Percentiles rank a stretch among this genome's conserved stretches.
These are phyloP conservation scores for Philaethria dido DNA, from an alignment of 2,888 invertebrate genomes.

Conservation along the genomic window DNA sequence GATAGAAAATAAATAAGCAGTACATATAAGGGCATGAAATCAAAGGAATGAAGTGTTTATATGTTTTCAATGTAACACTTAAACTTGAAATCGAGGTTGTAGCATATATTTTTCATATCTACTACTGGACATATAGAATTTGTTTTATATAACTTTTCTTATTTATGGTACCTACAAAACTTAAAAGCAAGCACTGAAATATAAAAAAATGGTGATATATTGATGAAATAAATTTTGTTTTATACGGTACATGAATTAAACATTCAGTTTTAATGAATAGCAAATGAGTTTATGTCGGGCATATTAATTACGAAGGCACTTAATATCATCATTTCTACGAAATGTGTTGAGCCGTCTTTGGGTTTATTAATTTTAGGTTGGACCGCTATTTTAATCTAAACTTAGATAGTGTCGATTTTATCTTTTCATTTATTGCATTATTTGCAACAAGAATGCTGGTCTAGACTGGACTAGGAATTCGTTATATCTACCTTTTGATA, in stretches of 20 bases:
- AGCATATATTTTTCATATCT: constrained; percentile 7
- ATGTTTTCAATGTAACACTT: constrained; percentile 38
- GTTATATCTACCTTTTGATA: constrained; percentile 74
- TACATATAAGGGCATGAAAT: constrained; percentile 43
- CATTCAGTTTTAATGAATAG: constrained; percentile 8
- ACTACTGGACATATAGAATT: background rate
- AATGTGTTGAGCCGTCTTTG: constrained; percentile 12
- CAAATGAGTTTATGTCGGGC: constrained; percentile 1
- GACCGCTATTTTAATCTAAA: constrained; percentile 44
- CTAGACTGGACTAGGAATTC: constrained; percentile 73
- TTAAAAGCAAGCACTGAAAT: background rate
- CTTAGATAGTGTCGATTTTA: constrained; percentile 48
- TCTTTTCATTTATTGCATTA: constrained; percentile 52
- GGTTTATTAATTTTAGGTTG: constrained; percentile 38
- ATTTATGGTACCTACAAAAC: background rate
- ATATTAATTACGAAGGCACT: constrained; percentile 16
- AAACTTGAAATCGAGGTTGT: constrained; percentile 38
- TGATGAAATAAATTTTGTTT: background rate
- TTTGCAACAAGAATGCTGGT: constrained; percentile 70
- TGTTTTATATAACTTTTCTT: background rate
- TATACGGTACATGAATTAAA: constrained; percentile 2
- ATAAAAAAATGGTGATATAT: background rate
- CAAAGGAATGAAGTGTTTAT: constrained; percentile 40
- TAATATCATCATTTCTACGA: constrained; percentile 14
- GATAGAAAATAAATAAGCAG: constrained; percentile 41